Conservation (phyloP, 2,888 invertebrate species). For the Agriotes lineatus region DNA sequence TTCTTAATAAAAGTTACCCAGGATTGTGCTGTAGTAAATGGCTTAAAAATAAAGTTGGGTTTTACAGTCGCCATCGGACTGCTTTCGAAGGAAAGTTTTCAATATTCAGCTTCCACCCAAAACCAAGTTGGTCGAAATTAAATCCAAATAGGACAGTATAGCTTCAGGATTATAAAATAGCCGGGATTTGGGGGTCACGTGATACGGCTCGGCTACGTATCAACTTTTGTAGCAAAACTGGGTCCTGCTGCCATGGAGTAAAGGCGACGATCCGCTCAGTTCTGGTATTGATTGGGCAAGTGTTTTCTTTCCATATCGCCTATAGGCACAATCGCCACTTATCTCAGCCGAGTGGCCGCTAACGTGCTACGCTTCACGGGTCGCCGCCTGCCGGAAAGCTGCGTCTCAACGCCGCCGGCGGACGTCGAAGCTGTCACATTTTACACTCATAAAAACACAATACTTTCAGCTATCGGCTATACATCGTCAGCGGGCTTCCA, state of each 20-base stretch:
- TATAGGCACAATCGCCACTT: conserved; percentile 50
- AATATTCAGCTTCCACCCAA: too few species aligned
- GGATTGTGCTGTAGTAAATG: too few species aligned
- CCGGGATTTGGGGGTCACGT: too few species aligned
- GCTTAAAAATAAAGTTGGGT: too few species aligned
- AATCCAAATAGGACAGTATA: conserved; percentile 1
- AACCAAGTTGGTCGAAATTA: background rate
- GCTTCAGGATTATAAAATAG: too few species aligned
- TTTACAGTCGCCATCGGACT: too few species aligned
- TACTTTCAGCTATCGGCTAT: conserved; percentile 16
- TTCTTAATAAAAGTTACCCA: too few species aligned
- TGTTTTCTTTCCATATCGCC: conserved; percentile 50
- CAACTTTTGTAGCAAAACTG: background rate
- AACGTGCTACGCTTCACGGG: conserved; percentile 48
- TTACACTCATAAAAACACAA: conserved; percentile 40
- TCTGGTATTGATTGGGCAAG: conserved; percentile 47
- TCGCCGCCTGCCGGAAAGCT: conserved; percentile 40
- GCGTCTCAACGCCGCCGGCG: conserved; percentile 40
- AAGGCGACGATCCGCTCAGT: conserved; percentile 8
- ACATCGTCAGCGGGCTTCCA: background rate
- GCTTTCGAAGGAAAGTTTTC: too few species aligned
- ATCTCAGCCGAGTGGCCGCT: conserved; percentile 50
- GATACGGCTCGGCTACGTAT: background rate
- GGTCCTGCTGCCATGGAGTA: background rate
- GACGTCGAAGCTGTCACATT: conserved; percentile 41